Percentiles rank a stretch among this genome's conserved stretches.
Conservation (phyloP, 2,888 invertebrate species). For the Plagodis dolabraria region DNA sequence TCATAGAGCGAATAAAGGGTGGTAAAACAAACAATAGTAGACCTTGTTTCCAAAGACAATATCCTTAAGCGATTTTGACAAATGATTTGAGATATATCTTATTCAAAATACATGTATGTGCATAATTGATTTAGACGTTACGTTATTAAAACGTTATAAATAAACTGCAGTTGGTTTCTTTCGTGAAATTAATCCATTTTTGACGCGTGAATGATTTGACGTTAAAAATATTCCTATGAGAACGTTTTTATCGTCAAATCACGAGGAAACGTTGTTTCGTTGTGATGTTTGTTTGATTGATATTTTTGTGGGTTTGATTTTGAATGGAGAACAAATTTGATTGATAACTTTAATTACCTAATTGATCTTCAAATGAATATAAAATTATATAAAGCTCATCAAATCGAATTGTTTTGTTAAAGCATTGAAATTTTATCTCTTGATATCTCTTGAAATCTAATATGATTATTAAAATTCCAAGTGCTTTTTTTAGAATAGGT, state of each 20-base stretch:
- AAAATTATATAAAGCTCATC: too few relatives aligned
- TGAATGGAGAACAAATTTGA: neutral
- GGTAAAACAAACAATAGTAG: conserved; percentile 25
- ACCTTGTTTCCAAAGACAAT: conserved; percentile 34
- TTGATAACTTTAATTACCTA: too few relatives aligned
- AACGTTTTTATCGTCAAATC: conserved; percentile 33
- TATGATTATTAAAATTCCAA: too few relatives aligned
- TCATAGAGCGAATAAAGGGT: neutral
- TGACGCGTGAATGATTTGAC: conserved; percentile 61
- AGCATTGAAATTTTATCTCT: too few relatives aligned
- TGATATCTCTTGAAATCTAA: too few relatives aligned
- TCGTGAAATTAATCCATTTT: conserved; percentile 65
- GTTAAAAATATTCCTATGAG: conserved; percentile 54
- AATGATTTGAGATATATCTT: conserved; percentile 70
- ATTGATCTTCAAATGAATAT: too few relatives aligned
- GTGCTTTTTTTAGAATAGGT: too few relatives aligned
- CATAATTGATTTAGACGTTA: conserved; percentile 77
- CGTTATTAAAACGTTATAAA: conserved; percentile 65
- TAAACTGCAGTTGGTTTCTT: conserved; percentile 56
- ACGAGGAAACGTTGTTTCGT: conserved; percentile 23
- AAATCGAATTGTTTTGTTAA: too few relatives aligned
- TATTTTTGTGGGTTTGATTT: conserved; percentile 11
- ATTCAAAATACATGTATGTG: conserved; percentile 68
- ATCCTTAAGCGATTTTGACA: conserved; percentile 60
- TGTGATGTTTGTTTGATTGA: conserved; percentile 29